Conservation (phyloP, 2,888 invertebrate genomes). For the Suillia variegata region DNA sequence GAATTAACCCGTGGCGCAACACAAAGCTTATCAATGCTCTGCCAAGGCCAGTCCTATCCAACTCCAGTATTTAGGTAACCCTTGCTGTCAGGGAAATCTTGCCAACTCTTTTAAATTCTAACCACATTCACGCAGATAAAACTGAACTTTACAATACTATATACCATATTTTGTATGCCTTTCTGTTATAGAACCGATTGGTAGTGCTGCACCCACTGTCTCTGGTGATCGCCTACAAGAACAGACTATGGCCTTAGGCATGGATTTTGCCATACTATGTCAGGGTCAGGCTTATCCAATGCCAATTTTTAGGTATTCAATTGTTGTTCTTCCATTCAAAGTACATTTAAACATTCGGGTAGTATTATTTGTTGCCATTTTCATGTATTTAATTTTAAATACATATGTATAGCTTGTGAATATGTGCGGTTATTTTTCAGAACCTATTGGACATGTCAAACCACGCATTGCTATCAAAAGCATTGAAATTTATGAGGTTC, state of each 20-base stretch:
- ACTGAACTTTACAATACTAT: not conserved
- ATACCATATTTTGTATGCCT: too few species aligned
- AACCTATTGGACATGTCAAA: constrained; percentile 57
- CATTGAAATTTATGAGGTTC: constrained; percentile 55
- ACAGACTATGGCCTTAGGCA: constrained; percentile 57
- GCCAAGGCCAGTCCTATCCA: constrained; percentile 66
- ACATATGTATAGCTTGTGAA: too few species aligned
- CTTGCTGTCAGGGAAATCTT: constrained; percentile 14
- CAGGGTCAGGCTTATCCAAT: constrained; percentile 77
- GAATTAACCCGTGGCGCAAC: constrained; percentile 55
- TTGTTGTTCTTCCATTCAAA: not conserved
- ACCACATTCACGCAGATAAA: not conserved
- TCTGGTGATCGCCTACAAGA: constrained; percentile 66
- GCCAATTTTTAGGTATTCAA: constrained; percentile 73
- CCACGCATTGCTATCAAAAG: constrained; percentile 55
- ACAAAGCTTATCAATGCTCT: constrained; percentile 59
- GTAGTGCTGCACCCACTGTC: constrained; percentile 70
- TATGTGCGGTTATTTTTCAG: constrained; percentile 38
- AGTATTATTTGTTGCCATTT: constrained; percentile 16
- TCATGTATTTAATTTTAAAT: too few species aligned
- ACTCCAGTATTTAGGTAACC: constrained; percentile 65
- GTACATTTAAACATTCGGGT: constrained; percentile 21
- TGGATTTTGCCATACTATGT: constrained; percentile 71
- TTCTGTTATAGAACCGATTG: constrained; percentile 67
- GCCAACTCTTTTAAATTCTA: constrained; percentile 5